Evolutionary conservation across 2,888 invertebrate species (phyloP), one percentile per base, ranked within the genome.

Genomic region (Girardia tigrina): DNA sequence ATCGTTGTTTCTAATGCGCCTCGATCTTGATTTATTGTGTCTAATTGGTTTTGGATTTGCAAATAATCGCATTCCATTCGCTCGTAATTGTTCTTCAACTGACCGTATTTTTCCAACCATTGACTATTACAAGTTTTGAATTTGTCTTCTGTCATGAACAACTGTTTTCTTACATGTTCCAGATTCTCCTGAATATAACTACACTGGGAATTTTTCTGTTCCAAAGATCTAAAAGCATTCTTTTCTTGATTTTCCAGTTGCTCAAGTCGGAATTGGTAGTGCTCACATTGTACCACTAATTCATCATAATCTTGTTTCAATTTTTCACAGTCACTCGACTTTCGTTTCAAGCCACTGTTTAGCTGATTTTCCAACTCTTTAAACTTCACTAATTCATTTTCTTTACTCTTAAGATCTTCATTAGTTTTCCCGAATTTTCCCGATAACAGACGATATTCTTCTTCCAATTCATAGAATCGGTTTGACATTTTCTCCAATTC

Each of bases 1-100:
- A 56, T 12, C 4, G 56, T 56, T n/a, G 56, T 8, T 56, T 56
- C n/a, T 2, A 56, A 4, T 56, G 23, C n/a, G 4, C 23, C 8
- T 8, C 56, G 56, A 23, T 56, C 56, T 56, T n/a, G 56, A 56
- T 56, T 56, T n/a, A 56, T 4, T 20, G 8, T 8, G 4, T 56
- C 56, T n/a, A 56, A n/a, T 56, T 56, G 56, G 56, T 56, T 56
- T 56, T 56, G 56, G 23, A 56, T 56, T n/a, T 56, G 56, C 23
- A 56, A n/a, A 56, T 56, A 56, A 12, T 56, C 8, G 56, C 56
- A 56, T 56, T 56, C 56, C n/a, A 56, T 20, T 56, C 23, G 56
- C 23, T 56, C 56, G n/a, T 56, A 56, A 56, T 56, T 56, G n/a
- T 23, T 20, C 23, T 56, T 56, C 56, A 56, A 23, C n/a, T 4